These are phyloP conservation scores for Lynx canadensis DNA, from an alignment of 2,113 vertebrate genomes.

Conservation along the genomic window DNA sequence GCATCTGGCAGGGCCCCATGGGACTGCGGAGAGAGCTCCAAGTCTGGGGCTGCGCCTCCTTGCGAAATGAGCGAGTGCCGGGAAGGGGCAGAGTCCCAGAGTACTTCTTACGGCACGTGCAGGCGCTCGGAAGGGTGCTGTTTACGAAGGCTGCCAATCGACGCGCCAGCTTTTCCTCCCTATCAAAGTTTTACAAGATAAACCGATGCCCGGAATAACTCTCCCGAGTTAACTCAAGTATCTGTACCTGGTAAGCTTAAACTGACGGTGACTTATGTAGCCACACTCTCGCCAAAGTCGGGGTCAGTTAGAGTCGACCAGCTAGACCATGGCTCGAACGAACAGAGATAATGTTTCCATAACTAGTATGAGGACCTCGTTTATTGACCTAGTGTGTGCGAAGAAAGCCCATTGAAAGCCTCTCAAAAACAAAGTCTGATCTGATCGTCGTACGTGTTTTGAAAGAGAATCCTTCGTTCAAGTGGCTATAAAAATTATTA, in stretches of 20 bases:
- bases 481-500: not conserved
- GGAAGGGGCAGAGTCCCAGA: not conserved
- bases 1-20: not conserved
- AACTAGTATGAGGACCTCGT: not conserved
- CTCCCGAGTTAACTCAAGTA: not conserved
- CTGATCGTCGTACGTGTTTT: slow-evolving; percentile 6
- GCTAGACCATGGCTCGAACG: not conserved
- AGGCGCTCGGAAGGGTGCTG: not conserved
- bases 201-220: not conserved
- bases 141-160: not conserved
- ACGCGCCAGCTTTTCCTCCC: not conserved
- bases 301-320: not conserved
- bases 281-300: not conserved
- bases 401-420: not conserved
- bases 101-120: not conserved
- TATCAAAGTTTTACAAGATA: not conserved
- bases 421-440: not conserved
- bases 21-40: not conserved
- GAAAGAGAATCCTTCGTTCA: slow-evolving; percentile 9
- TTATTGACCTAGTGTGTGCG: not conserved
- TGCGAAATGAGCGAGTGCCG: not conserved
- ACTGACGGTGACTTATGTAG: not conserved
- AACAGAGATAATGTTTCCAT: not conserved
- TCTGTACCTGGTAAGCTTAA: not conserved
- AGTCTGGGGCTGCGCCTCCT: not conserved